Percentiles rank a stretch among this genome's conserved stretches.
Evolutionary conservation across 2,113 vertebrate genomes (phyloP).

Genomic region (Delphinus delphis): DNA sequence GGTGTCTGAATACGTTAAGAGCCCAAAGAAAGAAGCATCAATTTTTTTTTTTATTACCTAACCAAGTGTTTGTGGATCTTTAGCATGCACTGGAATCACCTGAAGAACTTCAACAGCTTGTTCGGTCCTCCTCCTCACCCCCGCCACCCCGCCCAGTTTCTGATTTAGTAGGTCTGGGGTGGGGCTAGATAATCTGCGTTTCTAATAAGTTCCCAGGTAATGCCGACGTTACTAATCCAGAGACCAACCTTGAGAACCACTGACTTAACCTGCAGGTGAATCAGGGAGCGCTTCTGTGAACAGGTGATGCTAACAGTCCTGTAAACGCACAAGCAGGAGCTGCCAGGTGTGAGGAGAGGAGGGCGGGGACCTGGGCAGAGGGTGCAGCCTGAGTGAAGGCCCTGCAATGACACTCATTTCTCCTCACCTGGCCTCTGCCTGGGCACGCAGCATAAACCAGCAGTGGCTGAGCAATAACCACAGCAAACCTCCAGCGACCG

Average conservation of each 20-base stretch:
- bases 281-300: background rate
- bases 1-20: background rate
- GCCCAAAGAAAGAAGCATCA: background rate
- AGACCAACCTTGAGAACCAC: background rate
- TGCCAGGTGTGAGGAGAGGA: background rate
- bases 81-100: background rate
- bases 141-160: background rate
- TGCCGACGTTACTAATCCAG: background rate
- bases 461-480: background rate
- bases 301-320: background rate
- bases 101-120: background rate
- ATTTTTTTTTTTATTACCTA: background rate
- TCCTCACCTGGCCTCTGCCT: constrained; percentile 48
- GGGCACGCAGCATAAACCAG: constrained; percentile 25
- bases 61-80: background rate
- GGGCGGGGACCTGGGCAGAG: background rate
- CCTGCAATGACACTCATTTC: background rate
- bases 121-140: background rate
- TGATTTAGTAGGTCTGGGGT: background rate
- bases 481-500: background rate
- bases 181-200: background rate
- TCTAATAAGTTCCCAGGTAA: background rate
- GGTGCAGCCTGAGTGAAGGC: background rate
- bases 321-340: background rate
- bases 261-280: background rate